A percentile compares a stretch with the other conserved stretches of the same genome.
These are phyloP conservation scores for Phyllotis vaccarum DNA, from an alignment of 2,797 vertebrate species.

Conservation along the genomic window DNA sequence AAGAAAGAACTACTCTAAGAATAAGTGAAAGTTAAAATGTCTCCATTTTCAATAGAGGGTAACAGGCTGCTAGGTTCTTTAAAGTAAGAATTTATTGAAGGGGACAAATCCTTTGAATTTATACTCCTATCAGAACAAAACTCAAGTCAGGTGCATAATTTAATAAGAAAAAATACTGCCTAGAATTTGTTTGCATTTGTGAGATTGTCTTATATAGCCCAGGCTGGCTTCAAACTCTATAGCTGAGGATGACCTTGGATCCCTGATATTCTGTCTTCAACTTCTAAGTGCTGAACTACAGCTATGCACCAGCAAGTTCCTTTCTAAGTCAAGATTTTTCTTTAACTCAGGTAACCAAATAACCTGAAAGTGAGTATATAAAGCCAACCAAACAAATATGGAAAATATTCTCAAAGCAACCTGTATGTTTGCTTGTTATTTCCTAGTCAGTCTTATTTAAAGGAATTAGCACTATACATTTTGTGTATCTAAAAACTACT, in stretches of 20 bases:
- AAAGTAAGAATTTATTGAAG: background rate
- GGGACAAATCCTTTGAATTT: background rate
- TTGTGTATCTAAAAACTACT: background rate
- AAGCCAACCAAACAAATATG: background rate
- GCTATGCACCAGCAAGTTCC: background rate
- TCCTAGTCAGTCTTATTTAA: background rate
- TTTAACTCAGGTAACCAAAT: background rate
- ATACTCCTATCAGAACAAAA: background rate
- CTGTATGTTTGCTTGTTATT: background rate
- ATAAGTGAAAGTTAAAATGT: background rate
- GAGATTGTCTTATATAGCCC: background rate
- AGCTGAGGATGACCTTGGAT: background rate
- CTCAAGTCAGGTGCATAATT: background rate
- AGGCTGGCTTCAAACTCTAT: background rate
- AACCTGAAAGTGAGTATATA: background rate
- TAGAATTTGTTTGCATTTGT: background rate
- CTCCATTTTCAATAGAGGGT: background rate
- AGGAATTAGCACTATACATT: background rate
- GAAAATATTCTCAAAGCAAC: background rate
- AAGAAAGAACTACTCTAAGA: background rate
- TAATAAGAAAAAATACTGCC: background rate
- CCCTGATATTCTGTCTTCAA: background rate
- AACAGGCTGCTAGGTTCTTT: background rate
- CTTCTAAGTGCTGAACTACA: background rate
- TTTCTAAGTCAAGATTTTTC: background rate